Evolutionary conservation across 2,113 vertebrate genomes (phyloP).

Genomic region (Corythornis vintsioides): DNA sequence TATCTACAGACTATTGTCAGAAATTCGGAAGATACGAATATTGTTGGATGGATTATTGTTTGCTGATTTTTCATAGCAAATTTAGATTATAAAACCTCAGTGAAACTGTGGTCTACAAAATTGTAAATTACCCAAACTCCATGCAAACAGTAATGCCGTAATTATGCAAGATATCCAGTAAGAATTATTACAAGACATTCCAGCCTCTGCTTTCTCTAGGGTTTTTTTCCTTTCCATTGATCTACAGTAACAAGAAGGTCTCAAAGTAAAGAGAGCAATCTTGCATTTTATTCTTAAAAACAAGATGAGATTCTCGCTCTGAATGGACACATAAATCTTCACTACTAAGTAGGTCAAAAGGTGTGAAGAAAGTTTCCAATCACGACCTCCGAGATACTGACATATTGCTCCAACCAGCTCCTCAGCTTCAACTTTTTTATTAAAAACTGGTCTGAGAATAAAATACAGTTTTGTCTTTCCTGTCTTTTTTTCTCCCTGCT

Average conservation of each 20-base stretch:
- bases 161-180: neutral
- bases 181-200: neutral
- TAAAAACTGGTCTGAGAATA: neutral
- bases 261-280: conserved; percentile 36
- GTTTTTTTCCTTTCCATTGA: conserved; percentile 2
- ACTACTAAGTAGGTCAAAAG: conserved; percentile 53
- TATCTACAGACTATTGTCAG: neutral
- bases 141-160: neutral
- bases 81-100: too few species aligned
- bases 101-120: too few species aligned
- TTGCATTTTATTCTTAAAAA: conserved; percentile 54
- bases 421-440: neutral
- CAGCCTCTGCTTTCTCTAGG: neutral
- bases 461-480: neutral
- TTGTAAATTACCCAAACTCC: neutral
- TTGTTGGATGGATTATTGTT: neutral
- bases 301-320: conserved; percentile 38
- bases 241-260: conserved; percentile 9
- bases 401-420: neutral
- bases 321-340: conserved; percentile 60
- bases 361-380: conserved; percentile 47
- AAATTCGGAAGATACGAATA: neutral
- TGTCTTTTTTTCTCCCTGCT: neutral
- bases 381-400: conserved; percentile 18
- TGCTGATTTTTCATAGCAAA: too few species aligned